These are phyloP conservation scores for Ptychoptera albimana DNA, from an alignment of 2,888 invertebrate species.

Conservation along the genomic window DNA sequence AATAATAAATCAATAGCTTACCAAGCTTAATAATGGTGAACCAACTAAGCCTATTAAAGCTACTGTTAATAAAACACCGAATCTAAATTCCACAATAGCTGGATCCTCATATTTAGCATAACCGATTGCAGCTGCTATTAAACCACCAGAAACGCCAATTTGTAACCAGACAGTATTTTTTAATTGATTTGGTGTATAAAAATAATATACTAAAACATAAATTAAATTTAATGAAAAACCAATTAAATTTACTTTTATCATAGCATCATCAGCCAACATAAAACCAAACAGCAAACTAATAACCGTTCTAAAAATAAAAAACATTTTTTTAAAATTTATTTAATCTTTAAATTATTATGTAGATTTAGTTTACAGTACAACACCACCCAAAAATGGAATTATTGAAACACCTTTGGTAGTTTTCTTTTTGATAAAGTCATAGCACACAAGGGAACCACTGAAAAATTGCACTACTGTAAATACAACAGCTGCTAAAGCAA, in stretches of 20 bases:
- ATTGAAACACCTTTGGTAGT: slow-evolving; percentile 46
- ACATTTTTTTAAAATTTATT: slow-evolving; percentile 12
- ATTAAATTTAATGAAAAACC: slow-evolving; percentile 51
- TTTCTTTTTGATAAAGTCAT: slow-evolving; percentile 53
- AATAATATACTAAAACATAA: slow-evolving; percentile 50
- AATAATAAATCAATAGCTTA: slow-evolving; percentile 28
- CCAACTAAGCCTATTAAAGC: slow-evolving; percentile 50
- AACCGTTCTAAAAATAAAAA: slow-evolving; percentile 37
- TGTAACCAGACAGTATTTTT: slow-evolving; percentile 39
- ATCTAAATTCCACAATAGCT: slow-evolving; percentile 45
- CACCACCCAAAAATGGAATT: slow-evolving; percentile 59
- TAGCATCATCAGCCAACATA: slow-evolving; percentile 54
- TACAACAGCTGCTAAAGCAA: slow-evolving; percentile 51
- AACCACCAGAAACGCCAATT: slow-evolving; percentile 36
- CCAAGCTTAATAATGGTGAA: slow-evolving; percentile 52
- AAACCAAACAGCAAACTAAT: slow-evolving; percentile 62
- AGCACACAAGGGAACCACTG: slow-evolving; percentile 58
- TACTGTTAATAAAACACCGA: slow-evolving; percentile 52
- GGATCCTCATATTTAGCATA: slow-evolving; percentile 51
- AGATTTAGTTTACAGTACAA: slow-evolving; percentile 49
- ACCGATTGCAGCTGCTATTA: slow-evolving; percentile 41
- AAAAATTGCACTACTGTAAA: slow-evolving; percentile 72
- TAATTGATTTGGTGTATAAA: slow-evolving; percentile 38
- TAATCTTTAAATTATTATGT: slow-evolving; percentile 15
- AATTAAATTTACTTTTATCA: slow-evolving; percentile 62